Percentiles rank a stretch among this genome's conserved stretches.
phyloP scores from a whole-genome alignment of 2,113 vertebrate species.

The Corythaeola cristata region DNA sequence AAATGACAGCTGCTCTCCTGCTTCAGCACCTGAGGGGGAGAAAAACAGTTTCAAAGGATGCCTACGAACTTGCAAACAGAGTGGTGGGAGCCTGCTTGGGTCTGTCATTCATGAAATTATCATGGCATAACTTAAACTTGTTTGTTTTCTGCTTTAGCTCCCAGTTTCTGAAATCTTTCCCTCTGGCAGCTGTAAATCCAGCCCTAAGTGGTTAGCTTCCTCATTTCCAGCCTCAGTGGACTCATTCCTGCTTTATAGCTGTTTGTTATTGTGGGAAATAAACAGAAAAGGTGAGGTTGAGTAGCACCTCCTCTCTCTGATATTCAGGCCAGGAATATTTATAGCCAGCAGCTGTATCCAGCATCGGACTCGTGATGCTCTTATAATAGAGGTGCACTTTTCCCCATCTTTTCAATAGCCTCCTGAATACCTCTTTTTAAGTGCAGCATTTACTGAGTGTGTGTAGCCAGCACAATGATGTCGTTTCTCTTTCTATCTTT shows the following conservation, averaged over 20 bases:
- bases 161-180: not conserved
- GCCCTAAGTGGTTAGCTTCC: not conserved
- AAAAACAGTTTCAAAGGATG: not conserved
- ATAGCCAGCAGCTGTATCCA: rapidly evolving
- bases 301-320: not conserved
- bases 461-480: not conserved
- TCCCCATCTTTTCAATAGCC: not conserved
- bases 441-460: not conserved
- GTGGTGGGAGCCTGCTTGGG: not conserved
- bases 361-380: not conserved
- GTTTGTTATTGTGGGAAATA: not conserved
- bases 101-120: not conserved
- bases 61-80: not conserved
- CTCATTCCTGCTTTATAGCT: not conserved
- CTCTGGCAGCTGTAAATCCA: not conserved
- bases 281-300: not conserved
- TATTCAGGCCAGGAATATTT: not conserved
- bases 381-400: not conserved
- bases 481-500: not conserved
- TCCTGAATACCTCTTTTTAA: not conserved
- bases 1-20: not conserved
- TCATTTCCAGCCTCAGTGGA: not conserved
- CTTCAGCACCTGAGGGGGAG: not conserved
- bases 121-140: not conserved
- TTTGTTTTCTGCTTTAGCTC: not conserved